Percentiles rank a stretch among this genome's conserved stretches.
phyloP scores from a whole-genome alignment of 92 coral and sea anemone genomes.

The Palythoa caribaeorum region DNA sequence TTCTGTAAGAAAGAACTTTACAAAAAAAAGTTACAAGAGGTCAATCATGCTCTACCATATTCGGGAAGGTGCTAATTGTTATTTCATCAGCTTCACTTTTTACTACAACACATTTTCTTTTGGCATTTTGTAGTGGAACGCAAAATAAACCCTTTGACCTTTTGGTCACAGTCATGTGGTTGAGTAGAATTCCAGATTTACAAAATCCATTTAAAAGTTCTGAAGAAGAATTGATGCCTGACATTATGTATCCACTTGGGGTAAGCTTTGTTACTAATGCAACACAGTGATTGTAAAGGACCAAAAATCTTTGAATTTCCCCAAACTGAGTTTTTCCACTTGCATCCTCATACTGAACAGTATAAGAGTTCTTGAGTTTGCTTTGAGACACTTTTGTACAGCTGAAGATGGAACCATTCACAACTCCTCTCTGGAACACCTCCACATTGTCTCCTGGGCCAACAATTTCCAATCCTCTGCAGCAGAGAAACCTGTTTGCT shows the following conservation, averaged over 20 bases:
- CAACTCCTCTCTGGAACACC: not conserved
- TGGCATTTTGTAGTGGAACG: slow-evolving; percentile 7
- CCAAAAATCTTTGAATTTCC: not conserved
- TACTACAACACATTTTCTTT: not conserved
- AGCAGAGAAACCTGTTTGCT: not conserved
- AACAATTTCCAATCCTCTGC: not conserved
- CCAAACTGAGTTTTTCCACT: not conserved
- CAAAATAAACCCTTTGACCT: slow-evolving; percentile 43
- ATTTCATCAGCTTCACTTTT: not conserved
- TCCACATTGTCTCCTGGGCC: not conserved
- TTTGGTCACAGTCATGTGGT: slow-evolving; percentile 41
- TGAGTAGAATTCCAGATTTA: slow-evolving; percentile 39
- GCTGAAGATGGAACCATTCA: not conserved
- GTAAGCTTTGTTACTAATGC: slow-evolving; percentile 47
- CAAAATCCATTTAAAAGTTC: slow-evolving; percentile 25
- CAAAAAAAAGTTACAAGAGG: too few species aligned
- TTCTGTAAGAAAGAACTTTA: too few species aligned
- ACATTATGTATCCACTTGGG: slow-evolving; percentile 45
- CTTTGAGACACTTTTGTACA: not conserved
- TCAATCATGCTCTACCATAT: too few species aligned
- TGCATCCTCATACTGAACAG: slow-evolving; percentile 2
- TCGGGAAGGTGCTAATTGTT: not conserved
- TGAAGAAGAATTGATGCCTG: slow-evolving; percentile 43
- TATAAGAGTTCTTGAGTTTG: slow-evolving; percentile 4
- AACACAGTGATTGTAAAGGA: slow-evolving; percentile 12